Conservation (phyloP, 2,888 invertebrate species). For the Dusona sp. region DNA sequence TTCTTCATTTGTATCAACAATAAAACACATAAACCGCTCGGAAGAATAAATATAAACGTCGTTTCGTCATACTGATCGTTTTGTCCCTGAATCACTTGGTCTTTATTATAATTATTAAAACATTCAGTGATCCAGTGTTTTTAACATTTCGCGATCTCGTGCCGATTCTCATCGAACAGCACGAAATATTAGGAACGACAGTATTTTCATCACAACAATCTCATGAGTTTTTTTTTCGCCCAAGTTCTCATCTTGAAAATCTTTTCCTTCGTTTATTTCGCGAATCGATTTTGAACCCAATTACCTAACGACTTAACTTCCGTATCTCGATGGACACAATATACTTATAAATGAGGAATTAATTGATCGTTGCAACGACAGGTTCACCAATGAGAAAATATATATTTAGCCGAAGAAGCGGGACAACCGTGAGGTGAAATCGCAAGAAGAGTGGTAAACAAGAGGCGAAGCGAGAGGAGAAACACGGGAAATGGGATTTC, state of each 20-base stretch:
- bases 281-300: too few species aligned
- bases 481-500: slow-evolving; percentile 56
- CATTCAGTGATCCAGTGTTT: too few species aligned
- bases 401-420: neutral
- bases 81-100: neutral
- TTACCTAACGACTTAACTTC: too few species aligned
- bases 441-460: neutral
- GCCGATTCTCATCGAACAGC: neutral
- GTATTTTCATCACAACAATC: too few species aligned
- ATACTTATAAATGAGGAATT: neutral
- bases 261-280: too few species aligned
- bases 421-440: slow-evolving; percentile 1
- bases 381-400: too few species aligned
- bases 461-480: slow-evolving; percentile 25
- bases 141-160: too few species aligned
- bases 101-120: neutral
- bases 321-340: neutral
- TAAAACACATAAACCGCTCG: too few species aligned
- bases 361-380: neutral
- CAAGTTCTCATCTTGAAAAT: too few species aligned
- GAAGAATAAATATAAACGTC: too few species aligned
- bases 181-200: neutral
- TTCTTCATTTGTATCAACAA: too few species aligned
- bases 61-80: neutral
- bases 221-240: too few species aligned